Evolutionary conservation across 2,888 invertebrate genomes (phyloP).

Genomic region (Liodrosophila aerea): DNA sequence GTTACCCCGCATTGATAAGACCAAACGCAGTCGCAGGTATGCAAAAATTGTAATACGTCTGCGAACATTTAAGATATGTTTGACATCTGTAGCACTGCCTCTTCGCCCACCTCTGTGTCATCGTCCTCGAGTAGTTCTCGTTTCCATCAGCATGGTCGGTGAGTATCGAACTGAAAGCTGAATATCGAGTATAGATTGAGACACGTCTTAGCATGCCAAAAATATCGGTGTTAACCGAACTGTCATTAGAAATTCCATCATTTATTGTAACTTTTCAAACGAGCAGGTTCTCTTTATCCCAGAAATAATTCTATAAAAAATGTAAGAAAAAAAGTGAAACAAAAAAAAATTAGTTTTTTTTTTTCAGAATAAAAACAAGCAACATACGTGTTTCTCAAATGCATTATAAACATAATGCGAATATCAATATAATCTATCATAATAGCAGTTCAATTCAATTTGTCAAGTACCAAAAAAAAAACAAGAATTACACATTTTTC

Average conservation of each 20-base stretch:
- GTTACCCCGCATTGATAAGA: constrained; percentile 11
- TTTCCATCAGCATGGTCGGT: constrained; percentile 23
- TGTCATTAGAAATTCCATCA: constrained; percentile 54
- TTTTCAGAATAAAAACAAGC: neutral
- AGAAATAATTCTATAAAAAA: constrained; percentile 38
- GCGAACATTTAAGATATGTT: neutral
- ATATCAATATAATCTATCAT: no score
- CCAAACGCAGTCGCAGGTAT: constrained; percentile 27
- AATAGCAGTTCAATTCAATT: constrained; percentile 32
- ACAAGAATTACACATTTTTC: constrained; percentile 37
- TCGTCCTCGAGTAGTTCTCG: constrained; percentile 28
- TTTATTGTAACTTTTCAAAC: constrained; percentile 31
- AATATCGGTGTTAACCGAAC: constrained; percentile 4
- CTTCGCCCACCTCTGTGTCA: neutral
- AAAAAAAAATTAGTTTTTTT: constrained; percentile 6
- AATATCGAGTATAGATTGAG: constrained; percentile 21
- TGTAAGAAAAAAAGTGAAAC: constrained; percentile 36
- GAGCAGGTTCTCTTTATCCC: constrained; percentile 35
- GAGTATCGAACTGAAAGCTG: constrained; percentile 32
- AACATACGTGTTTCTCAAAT: constrained; percentile 6
- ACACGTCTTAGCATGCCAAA: constrained; percentile 42
- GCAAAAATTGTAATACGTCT: neutral
- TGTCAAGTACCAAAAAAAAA: constrained; percentile 26
- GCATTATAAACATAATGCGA: constrained; percentile 10
- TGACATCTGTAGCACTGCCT: constrained; percentile 5